Base-by-base conservation (phyloP, 2,888 invertebrate species). In the Pseudococcus longispinus region DNA sequence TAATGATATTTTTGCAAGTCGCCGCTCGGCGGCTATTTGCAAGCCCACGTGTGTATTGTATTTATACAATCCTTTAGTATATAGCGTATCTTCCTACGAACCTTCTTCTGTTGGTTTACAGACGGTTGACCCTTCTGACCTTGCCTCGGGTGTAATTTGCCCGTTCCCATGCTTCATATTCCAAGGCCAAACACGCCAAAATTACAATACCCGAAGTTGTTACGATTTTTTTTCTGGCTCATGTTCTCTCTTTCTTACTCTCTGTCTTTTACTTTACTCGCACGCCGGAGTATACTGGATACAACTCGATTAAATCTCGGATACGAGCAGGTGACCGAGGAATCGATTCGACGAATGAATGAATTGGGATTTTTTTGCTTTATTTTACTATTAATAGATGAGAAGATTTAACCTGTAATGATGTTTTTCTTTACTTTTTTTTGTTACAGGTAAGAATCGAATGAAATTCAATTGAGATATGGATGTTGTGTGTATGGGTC, bases 151-250 rank as follows among this genome's bases (percentile, higher is more conserved):
- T 65, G 65, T 55, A 84, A 84, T 84, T 84, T 84, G 84, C 84
- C 84, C 84, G 84, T 84, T 84, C 84, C 84, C 84, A 84, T 84
- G 84, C 84, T 84, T 84, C 84, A 84, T 84, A 84, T 84, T 84
- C 37, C 84, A 84, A 84, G 84, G 84, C 84, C 84, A 84, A 65
- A 60, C 84, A 84, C 84, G 84, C 60, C 84, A 65, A 84, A 84
- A 84, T 84, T 84, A 84, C 55, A 84, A 84, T 84, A 84, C 84
- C 65, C 84, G 84, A 84, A 60, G 84, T 84, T 84, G 84, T 65
- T 84, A 84, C 84, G 65, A 65, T 65, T 84, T 84, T 84, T 65
- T 84, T 65, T 55, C 51, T 65, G 42, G 37, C 77, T 80, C 42
- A 37, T 20, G 77, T 42, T 37, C 8, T 20, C n/a, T 13, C 20